These are phyloP conservation scores for Takifugu bimaculatus DNA, from an alignment of 2,113 vertebrate genomes.

Conservation along the genomic window DNA sequence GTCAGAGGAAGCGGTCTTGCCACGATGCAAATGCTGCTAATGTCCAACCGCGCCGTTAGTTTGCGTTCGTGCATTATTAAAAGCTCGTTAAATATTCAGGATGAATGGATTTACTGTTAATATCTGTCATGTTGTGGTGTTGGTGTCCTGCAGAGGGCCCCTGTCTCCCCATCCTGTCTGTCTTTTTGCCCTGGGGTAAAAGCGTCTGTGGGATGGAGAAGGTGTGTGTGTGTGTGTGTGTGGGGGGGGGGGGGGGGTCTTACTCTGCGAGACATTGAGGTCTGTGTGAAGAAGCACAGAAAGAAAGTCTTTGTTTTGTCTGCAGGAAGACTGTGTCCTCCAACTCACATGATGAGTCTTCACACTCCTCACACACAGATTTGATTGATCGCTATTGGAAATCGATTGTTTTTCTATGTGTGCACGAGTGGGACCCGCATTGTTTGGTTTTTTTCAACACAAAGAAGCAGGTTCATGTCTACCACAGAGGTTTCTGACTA, in stretches of 20 bases:
- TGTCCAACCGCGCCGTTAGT: not conserved
- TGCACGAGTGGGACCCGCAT: not conserved
- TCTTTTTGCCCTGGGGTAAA: slow-evolving; percentile 51
- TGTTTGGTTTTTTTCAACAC: not conserved
- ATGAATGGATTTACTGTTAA: not conserved
- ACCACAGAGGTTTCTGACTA: not conserved
- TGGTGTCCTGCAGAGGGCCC: slow-evolving; percentile 48
- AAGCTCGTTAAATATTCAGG: not conserved
- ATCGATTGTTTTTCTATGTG: not conserved
- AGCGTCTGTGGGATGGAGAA: slow-evolving; percentile 12
- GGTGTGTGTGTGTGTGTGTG: slow-evolving; percentile 22
- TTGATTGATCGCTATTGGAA: not conserved
- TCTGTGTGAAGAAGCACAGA: slow-evolving; percentile 30
- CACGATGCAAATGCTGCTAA: not conserved
- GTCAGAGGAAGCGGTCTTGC: not conserved
- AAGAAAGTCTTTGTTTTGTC: slow-evolving; percentile 44
- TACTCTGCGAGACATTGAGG: slow-evolving; percentile 27
- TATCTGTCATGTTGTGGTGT: slow-evolving; percentile 26
- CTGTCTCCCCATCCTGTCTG: slow-evolving; percentile 56
- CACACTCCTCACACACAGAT: not conserved
- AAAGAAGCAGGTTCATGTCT: not conserved
- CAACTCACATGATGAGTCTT: not conserved
- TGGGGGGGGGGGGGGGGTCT: not conserved
- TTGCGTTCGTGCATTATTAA: not conserved
- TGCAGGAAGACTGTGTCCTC: slow-evolving; percentile 2